Evolutionary conservation across 2,113 vertebrate species (phyloP).

Genomic region (Clarias magur): DNA sequence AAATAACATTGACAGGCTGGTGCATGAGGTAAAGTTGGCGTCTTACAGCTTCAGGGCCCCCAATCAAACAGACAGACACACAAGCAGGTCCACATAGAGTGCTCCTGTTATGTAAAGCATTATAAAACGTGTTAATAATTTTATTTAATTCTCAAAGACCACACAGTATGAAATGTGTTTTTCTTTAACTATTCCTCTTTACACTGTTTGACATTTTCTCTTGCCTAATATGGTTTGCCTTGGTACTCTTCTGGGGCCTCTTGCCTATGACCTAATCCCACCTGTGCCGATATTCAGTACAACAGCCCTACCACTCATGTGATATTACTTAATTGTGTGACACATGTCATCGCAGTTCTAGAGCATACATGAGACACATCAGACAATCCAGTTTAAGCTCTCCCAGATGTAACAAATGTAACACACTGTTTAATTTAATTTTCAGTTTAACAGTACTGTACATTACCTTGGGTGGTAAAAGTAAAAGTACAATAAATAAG

Average conservation of each 20-base stretch:
- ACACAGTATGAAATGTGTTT: not conserved
- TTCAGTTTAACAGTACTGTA: not conserved
- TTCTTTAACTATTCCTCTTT: not conserved
- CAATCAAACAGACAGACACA: not conserved
- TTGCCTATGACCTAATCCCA: too few relatives aligned
- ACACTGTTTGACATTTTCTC: not conserved
- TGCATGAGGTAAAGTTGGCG: not conserved
- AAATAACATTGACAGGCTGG: not conserved
- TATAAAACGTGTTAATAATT: not conserved
- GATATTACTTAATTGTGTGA: not conserved
- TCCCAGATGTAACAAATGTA: not conserved
- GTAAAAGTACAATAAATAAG: not conserved
- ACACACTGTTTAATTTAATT: not conserved
- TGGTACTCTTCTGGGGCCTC: too few relatives aligned
- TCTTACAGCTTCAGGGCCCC: not conserved
- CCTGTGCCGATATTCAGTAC: too few relatives aligned
- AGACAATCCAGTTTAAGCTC: not conserved
- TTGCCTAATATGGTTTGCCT: not conserved
- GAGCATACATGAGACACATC: not conserved
- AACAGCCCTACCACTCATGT: too few relatives aligned
- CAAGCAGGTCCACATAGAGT: not conserved
- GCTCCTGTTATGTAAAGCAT: not conserved
- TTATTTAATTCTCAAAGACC: not conserved
- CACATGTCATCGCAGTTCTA: not conserved
- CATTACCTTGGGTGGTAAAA: not conserved